Percentiles rank a stretch among this genome's conserved stretches.
Evolutionary conservation across 2,113 vertebrate genomes (phyloP).

Genomic region (Talpa occidentalis): DNA sequence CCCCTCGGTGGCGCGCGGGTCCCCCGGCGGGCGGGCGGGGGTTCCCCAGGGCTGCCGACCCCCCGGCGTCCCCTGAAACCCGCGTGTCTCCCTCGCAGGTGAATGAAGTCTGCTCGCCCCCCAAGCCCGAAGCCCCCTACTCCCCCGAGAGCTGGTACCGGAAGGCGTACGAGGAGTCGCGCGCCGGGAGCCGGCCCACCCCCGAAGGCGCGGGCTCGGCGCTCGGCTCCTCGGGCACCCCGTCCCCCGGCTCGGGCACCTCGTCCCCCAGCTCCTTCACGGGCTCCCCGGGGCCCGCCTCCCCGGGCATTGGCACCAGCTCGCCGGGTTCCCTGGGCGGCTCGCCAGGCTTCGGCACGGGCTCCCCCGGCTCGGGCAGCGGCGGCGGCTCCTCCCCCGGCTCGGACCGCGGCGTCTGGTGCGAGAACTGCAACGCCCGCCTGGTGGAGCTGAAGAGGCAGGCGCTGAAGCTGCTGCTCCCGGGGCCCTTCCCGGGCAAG

Average conservation of each 20-base stretch:
- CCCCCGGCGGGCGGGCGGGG: neutral
- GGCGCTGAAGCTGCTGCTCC: conserved; percentile 94
- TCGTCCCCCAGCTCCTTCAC: conserved; percentile 96
- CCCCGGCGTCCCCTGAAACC: neutral
- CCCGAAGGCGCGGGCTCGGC: conserved; percentile 96
- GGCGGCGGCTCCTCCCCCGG: conserved; percentile 97
- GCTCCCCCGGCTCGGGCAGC: conserved; percentile 97
- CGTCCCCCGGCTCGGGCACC: conserved; percentile 95
- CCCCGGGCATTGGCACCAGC: conserved; percentile 94
- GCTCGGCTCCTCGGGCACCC: conserved; percentile 94
- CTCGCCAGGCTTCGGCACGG: conserved; percentile 96
- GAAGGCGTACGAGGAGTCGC: conserved; percentile 94
- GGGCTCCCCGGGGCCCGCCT: conserved; percentile 94
- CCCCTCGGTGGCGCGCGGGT: neutral
- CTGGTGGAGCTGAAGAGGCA: conserved; percentile 97
- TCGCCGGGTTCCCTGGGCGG: conserved; percentile 96
- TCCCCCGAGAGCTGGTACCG: conserved; percentile 97
- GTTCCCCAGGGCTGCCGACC: neutral
- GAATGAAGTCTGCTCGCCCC: conserved; percentile 92
- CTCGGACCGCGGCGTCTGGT: conserved; percentile 96
- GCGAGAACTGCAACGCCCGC: conserved; percentile 95
- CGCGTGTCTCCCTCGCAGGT: conserved; percentile 86
- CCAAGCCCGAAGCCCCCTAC: conserved; percentile 92
- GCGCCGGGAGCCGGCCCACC: conserved; percentile 89
- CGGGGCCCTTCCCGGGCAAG: conserved; percentile 94